A percentile compares a stretch with the other conserved stretches of the same genome.
These are phyloP conservation scores for Carassius carassius DNA, from an alignment of 2,113 vertebrate genomes.

Conservation along the genomic window DNA sequence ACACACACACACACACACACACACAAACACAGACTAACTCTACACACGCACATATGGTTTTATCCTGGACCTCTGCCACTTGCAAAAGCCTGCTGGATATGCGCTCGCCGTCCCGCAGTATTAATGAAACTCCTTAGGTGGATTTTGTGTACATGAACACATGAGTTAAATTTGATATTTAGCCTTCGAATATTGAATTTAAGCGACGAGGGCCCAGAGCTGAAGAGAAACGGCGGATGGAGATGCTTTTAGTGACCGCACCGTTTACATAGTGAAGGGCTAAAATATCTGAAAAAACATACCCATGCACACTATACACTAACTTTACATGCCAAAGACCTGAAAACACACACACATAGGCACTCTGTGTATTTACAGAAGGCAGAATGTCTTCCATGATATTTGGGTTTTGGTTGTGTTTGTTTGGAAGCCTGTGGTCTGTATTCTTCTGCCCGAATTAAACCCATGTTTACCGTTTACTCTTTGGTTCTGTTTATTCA, in stretches of 20 bases:
- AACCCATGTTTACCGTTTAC: background rate
- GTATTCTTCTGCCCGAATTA: background rate
- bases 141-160: slow-evolving; percentile 13
- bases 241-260: slow-evolving; percentile 49
- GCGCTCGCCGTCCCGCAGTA: background rate
- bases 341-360: slow-evolving; percentile 27
- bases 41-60: slow-evolving; percentile 44
- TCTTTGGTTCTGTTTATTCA: slow-evolving; percentile 24
- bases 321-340: slow-evolving; percentile 33
- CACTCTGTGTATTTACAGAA: slow-evolving; percentile 16
- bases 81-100: background rate
- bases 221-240: slow-evolving; percentile 15
- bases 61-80: background rate
- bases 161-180: background rate
- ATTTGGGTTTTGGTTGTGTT: background rate
- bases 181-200: slow-evolving; percentile 31
- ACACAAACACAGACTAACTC: background rate
- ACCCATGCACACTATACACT: slow-evolving; percentile 30
- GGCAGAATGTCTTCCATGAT: slow-evolving; percentile 1
- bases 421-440: slow-evolving; percentile 10
- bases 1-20: background rate
- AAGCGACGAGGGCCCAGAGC: background rate
- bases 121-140: slow-evolving; percentile 6
- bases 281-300: slow-evolving; percentile 41
- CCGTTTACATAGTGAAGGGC: slow-evolving; percentile 41